Conservation (phyloP, 1,140 invertebrate species). For the Tetragnatha versicolor region DNA sequence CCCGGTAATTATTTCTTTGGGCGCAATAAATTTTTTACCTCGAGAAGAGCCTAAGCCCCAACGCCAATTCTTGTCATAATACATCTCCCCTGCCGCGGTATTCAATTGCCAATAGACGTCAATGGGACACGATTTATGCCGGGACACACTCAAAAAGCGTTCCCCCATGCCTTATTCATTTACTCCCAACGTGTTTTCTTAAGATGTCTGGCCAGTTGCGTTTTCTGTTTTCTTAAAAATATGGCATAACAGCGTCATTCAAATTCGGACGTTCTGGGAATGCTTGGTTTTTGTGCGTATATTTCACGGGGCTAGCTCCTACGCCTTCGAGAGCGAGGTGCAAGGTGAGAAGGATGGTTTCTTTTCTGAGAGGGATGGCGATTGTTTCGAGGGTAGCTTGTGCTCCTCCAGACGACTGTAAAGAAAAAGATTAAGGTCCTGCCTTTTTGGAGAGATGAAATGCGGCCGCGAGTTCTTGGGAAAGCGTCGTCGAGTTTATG, state of each 20-base stretch:
- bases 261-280: not conserved
- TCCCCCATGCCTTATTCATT: not conserved
- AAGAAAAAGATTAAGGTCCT: too few species aligned
- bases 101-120: not conserved
- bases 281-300: too few species aligned
- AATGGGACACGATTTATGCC: not conserved
- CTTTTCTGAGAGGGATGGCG: too few species aligned
- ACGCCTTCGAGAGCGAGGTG: too few species aligned
- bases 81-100: not conserved
- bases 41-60: not conserved
- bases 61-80: conserved; percentile 6
- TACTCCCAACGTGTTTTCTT: not conserved
- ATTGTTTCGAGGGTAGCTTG: too few species aligned
- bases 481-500: too few species aligned
- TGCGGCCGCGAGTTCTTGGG: too few species aligned
- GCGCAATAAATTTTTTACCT: not conserved
- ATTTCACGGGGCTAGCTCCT: too few species aligned
- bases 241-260: not conserved
- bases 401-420: too few species aligned
- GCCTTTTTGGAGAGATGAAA: too few species aligned
- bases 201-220: not conserved
- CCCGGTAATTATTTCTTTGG: conserved; percentile 1
- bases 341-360: too few species aligned
- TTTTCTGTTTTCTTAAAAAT: conserved; percentile 8
- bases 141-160: not conserved